phyloP scores from a whole-genome alignment of 2,113 vertebrate species.

The Microtus ochrogaster region DNA sequence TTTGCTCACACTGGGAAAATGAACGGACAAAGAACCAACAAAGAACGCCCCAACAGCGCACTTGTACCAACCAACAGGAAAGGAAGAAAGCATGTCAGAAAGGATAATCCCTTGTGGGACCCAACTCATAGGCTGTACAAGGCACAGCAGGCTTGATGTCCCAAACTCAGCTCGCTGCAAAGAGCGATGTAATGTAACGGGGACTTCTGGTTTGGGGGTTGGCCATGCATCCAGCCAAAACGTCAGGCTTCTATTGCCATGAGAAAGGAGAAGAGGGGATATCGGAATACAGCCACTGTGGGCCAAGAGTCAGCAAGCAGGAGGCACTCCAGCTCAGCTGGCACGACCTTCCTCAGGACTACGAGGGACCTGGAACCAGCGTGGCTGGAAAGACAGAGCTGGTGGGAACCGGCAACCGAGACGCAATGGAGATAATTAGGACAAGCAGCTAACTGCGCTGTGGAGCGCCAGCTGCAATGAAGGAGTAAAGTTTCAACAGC shows the following conservation, averaged over 20 bases:
- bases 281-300: accelerated
- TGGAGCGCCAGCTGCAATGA: neutral
- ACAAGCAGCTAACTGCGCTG: constrained; percentile 49
- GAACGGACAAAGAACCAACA: neutral
- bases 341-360: accelerated
- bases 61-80: neutral
- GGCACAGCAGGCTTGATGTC: neutral
- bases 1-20: neutral
- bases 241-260: neutral
- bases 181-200: neutral
- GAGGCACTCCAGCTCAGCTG: neutral
- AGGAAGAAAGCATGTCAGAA: neutral
- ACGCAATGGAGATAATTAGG: constrained; percentile 58
- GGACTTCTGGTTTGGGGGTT: neutral
- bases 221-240: neutral
- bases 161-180: neutral
- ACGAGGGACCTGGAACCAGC: neutral
- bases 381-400: neutral
- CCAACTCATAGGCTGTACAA: neutral
- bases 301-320: neutral
- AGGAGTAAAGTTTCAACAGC: neutral
- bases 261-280: neutral
- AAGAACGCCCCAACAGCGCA: accelerated
- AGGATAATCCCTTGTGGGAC: too few relatives aligned
- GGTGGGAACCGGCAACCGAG: neutral